phyloP scores from a whole-genome alignment of 2,113 vertebrate species.

The Recurvirostra avosetta region DNA sequence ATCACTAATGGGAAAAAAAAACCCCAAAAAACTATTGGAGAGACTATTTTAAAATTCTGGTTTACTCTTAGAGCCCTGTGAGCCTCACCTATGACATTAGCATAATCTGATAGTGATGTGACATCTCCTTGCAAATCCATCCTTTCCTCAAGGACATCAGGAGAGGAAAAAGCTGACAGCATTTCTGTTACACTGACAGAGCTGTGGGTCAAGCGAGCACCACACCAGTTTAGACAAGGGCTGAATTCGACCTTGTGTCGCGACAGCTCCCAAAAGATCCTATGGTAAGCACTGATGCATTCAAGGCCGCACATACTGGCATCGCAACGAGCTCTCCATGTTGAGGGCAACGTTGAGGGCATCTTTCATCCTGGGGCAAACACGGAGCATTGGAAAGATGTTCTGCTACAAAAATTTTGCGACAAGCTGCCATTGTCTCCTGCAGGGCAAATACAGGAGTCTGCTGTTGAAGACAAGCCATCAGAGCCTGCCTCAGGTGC shows the following conservation, averaged over 20 bases:
- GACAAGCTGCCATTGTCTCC: constrained; percentile 45
- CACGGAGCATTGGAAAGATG: constrained; percentile 21
- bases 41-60: neutral
- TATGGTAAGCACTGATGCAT: neutral
- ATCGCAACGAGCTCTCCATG: neutral
- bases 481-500: constrained; percentile 59
- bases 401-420: constrained; percentile 42
- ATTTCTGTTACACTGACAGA: neutral
- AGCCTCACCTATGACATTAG: constrained; percentile 6
- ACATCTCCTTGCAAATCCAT: constrained; percentile 6
- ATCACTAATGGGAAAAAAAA: neutral
- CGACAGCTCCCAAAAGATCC: neutral
- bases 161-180: constrained; percentile 21
- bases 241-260: neutral
- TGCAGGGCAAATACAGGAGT: constrained; percentile 43
- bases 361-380: constrained; percentile 36
- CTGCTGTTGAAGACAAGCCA: constrained; percentile 48
- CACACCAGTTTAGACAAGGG: neutral
- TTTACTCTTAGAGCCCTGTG: neutral
- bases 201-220: neutral
- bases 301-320: neutral
- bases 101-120: neutral
- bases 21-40: neutral
- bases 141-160: constrained; percentile 15
- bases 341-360: constrained; percentile 21